Evolutionary conservation across 1,140 invertebrate genomes (phyloP).

Genomic region (Chrysoperla carnea): DNA sequence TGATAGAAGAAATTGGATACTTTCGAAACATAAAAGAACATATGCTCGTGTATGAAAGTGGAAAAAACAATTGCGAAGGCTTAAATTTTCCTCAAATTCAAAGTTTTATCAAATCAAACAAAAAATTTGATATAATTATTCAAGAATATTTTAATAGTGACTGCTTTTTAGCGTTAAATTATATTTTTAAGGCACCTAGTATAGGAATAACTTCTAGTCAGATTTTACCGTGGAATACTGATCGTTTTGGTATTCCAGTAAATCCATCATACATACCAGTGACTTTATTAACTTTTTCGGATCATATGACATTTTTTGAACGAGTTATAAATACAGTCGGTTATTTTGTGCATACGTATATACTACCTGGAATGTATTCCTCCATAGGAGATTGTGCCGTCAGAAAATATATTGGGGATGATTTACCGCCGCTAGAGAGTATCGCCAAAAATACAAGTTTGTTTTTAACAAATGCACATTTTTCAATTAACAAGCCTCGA

Average conservation of each 20-base stretch:
- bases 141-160: slow-evolving; percentile 50
- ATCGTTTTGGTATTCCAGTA: slow-evolving; percentile 32
- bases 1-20: neutral
- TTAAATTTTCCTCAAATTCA: slow-evolving; percentile 28
- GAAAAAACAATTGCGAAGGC: slow-evolving; percentile 25
- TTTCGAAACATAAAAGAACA: no score
- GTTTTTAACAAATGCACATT: slow-evolving; percentile 10
- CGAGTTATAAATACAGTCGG: slow-evolving; percentile 21
- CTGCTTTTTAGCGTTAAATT: slow-evolving; percentile 40
- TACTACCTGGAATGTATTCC: no score
- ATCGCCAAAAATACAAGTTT: slow-evolving; percentile 11
- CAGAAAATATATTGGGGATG: neutral
- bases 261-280: slow-evolving; percentile 36
- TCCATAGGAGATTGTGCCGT: neutral
- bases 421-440: slow-evolving; percentile 6
- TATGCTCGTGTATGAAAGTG: no score
- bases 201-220: slow-evolving; percentile 25
- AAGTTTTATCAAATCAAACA: slow-evolving; percentile 24
- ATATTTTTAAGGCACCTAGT: slow-evolving; percentile 39
- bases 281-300: slow-evolving; percentile 30
- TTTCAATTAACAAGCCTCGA: slow-evolving; percentile 7
- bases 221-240: slow-evolving; percentile 37
- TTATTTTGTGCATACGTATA: neutral
- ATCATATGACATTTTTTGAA: slow-evolving; percentile 30
- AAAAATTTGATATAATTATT: slow-evolving; percentile 44